Conservation (phyloP, 2,113 vertebrate genomes). For the Halichoeres trimaculatus region DNA sequence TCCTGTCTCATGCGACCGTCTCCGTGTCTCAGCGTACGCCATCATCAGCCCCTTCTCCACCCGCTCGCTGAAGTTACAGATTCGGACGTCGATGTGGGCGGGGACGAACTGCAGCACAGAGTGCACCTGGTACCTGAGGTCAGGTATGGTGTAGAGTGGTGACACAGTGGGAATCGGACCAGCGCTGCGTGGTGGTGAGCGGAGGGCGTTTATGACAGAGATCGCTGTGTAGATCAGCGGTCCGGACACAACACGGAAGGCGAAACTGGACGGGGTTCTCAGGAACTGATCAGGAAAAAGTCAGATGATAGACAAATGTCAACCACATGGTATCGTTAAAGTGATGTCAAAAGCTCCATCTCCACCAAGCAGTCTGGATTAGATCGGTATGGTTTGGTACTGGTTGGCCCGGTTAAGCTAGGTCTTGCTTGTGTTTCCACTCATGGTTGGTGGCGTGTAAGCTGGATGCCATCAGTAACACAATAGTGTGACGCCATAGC, state of each 20-base stretch:
- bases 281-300: constrained; percentile 84
- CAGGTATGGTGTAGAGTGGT: constrained; percentile 85
- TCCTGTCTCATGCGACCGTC: constrained; percentile 80
- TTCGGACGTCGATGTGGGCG: constrained; percentile 86
- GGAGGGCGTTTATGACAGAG: constrained; percentile 90
- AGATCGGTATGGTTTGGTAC: too few species aligned
- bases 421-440: too few species aligned
- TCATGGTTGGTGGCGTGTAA: too few species aligned
- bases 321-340: constrained; percentile 9
- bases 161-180: constrained; percentile 85
- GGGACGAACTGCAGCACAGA: constrained; percentile 97
- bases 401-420: too few species aligned
- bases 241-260: constrained; percentile 92
- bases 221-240: constrained; percentile 91
- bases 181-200: constrained; percentile 76
- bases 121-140: constrained; percentile 89
- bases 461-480: too few species aligned
- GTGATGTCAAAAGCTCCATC: too few species aligned
- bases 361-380: too few species aligned
- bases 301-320: constrained; percentile 1
- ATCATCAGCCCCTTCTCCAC: constrained; percentile 90
- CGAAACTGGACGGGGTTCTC: constrained; percentile 87
- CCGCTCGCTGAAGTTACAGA: constrained; percentile 92
- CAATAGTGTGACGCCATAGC: too few species aligned
- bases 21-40: constrained; percentile 87